Percentiles rank a stretch among this genome's conserved stretches.
Evolutionary conservation across 2,113 vertebrate genomes (phyloP).

Genomic region (Leptosomus discolor): DNA sequence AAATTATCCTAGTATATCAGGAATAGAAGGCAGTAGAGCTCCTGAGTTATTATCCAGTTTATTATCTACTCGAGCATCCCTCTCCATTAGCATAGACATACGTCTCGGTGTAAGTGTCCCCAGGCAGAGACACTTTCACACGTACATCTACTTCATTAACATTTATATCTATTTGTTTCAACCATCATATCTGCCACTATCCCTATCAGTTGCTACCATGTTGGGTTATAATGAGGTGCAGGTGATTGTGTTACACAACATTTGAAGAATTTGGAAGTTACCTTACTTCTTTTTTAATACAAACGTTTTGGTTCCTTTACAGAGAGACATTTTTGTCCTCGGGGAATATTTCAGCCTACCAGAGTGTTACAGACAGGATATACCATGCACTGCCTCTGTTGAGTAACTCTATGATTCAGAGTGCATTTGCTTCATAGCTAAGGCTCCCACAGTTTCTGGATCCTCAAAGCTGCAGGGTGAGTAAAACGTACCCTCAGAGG

Average conservation of each 20-base stretch:
- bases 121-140: background rate
- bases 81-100: accelerated
- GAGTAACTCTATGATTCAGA: conserved; percentile 45
- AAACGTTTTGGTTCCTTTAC: background rate
- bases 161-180: background rate
- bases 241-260: background rate
- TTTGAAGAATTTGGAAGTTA: background rate
- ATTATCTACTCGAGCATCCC: background rate
- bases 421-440: conserved; percentile 60
- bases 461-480: conserved; percentile 60
- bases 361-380: conserved; percentile 71
- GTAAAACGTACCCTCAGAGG: background rate
- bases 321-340: conserved; percentile 72
- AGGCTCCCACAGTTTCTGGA: conserved; percentile 69
- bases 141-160: background rate
- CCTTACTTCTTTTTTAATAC: background rate
- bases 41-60: background rate
- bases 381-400: conserved; percentile 53
- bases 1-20: background rate
- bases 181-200: background rate
- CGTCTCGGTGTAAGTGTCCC: background rate
- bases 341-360: conserved; percentile 69
- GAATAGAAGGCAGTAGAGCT: background rate
- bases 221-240: background rate
- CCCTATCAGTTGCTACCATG: no score